Conservation (phyloP, 1,140 invertebrate species). For the Temnothorax curvispinosus region DNA sequence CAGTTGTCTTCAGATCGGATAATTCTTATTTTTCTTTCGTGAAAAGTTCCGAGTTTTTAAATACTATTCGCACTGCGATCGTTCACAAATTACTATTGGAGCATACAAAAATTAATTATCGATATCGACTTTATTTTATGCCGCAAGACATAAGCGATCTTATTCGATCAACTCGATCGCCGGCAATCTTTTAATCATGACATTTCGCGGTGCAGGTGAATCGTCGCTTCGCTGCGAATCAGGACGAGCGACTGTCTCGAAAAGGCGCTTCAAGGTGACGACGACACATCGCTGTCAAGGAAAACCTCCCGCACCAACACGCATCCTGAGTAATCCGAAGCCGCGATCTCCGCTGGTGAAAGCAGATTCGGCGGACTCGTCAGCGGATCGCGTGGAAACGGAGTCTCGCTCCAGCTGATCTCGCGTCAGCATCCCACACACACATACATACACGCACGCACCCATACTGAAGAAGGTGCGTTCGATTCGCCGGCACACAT, state of each 20-base stretch:
- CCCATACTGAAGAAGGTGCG: not conserved
- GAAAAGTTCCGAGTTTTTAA: no score
- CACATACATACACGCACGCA: not conserved
- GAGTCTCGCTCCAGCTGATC: slow-evolving; percentile 23
- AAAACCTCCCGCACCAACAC: not conserved
- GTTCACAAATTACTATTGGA: no score
- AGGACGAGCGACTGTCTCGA: slow-evolving; percentile 14
- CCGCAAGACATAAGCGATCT: no score
- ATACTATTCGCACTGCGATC: no score
- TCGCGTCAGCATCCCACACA: not conserved
- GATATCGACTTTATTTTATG: no score
- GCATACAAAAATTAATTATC: no score
- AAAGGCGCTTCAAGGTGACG: slow-evolving; percentile 25
- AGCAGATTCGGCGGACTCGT: not conserved
- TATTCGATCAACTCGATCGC: not conserved
- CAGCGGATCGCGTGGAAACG: slow-evolving; percentile 21
- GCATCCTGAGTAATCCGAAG: slow-evolving; percentile 5
- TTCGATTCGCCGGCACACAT: slow-evolving; percentile 11
- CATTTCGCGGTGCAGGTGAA: slow-evolving; percentile 28
- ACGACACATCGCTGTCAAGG: not conserved
- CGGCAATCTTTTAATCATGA: slow-evolving; percentile 10
- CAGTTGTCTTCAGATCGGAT: not conserved
- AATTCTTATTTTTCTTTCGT: not conserved
- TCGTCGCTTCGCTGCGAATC: slow-evolving; percentile 21
- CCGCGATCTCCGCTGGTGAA: not conserved